phyloP scores from a whole-genome alignment of 2,113 vertebrate genomes.

The Scytalopus superciliaris region DNA sequence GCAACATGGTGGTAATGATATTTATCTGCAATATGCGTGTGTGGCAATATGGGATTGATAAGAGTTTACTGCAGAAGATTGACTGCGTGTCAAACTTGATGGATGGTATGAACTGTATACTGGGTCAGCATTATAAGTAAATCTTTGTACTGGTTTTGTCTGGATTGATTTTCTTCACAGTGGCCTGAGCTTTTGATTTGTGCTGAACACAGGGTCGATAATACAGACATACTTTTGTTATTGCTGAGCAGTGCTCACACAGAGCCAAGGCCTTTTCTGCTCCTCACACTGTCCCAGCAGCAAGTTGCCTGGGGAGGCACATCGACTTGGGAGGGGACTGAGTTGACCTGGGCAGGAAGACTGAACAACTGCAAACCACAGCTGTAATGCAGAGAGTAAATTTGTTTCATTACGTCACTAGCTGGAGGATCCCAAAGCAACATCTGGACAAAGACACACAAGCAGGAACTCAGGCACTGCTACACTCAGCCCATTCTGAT shows the following conservation, averaged over 20 bases:
- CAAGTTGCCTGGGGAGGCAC: background rate
- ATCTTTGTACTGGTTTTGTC: background rate
- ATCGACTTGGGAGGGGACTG: background rate
- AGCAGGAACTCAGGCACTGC: background rate
- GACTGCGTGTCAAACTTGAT: background rate
- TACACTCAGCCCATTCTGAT: background rate
- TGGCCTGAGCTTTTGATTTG: background rate
- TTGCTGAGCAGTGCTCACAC: background rate
- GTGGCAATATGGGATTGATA: background rate
- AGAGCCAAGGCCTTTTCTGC: background rate
- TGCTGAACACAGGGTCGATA: background rate
- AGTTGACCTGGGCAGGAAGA: background rate
- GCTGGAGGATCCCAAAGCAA: background rate
- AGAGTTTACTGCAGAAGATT: background rate
- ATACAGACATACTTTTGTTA: background rate
- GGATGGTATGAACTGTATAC: background rate
- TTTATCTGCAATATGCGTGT: background rate
- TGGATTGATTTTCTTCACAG: background rate
- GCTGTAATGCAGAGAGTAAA: background rate
- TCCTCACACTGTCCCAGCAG: background rate
- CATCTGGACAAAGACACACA: background rate
- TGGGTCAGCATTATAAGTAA: background rate
- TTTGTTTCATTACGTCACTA: background rate
- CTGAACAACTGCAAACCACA: background rate
- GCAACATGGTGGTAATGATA: background rate